Percentiles rank a stretch among this genome's conserved stretches.
phyloP scores from a whole-genome alignment of 1,140 invertebrate species.

The Drosophila dunni region DNA sequence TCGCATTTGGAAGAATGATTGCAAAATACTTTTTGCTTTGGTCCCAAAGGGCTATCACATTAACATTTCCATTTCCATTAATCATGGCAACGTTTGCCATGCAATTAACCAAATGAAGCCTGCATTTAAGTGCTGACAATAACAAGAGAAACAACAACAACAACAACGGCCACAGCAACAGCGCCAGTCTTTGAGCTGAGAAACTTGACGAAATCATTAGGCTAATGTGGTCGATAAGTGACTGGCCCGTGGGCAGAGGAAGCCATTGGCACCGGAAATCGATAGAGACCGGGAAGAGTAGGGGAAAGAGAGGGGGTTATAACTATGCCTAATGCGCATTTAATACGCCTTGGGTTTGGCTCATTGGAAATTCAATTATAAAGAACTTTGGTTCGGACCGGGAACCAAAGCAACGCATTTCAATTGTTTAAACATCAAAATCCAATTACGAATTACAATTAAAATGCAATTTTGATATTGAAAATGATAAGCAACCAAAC shows the following conservation, averaged over 20 bases:
- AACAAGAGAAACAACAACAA: constrained; percentile 30
- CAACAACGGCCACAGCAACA: not conserved
- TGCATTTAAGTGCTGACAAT: constrained; percentile 80
- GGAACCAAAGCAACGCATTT: constrained; percentile 17
- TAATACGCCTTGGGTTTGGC: constrained; percentile 57
- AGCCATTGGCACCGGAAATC: constrained; percentile 24
- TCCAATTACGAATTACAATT: constrained; percentile 68
- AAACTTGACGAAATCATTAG: constrained; percentile 76
- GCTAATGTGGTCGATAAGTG: constrained; percentile 80
- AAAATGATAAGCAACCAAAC: constrained; percentile 44
- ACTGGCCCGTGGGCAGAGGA: constrained; percentile 54
- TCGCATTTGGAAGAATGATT: constrained; percentile 10
- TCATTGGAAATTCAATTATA: constrained; percentile 66
- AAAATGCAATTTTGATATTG: constrained; percentile 70
- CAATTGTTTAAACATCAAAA: constrained; percentile 54
- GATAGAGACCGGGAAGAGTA: not conserved
- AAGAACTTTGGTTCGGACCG: constrained; percentile 29
- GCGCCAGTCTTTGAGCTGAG: constrained; percentile 10
- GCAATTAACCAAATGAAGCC: constrained; percentile 81
- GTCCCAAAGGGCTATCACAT: constrained; percentile 52
- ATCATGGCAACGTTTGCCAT: constrained; percentile 77
- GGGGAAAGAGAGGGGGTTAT: not conserved
- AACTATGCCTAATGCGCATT: constrained; percentile 67
- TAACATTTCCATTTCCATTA: constrained; percentile 72
- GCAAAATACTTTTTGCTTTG: constrained; percentile 3